Percentiles rank a stretch among this genome's conserved stretches.
These are phyloP conservation scores for Caenorhabditis doughertyi DNA, from an alignment of 2,888 invertebrate genomes.

Conservation along the genomic window DNA sequence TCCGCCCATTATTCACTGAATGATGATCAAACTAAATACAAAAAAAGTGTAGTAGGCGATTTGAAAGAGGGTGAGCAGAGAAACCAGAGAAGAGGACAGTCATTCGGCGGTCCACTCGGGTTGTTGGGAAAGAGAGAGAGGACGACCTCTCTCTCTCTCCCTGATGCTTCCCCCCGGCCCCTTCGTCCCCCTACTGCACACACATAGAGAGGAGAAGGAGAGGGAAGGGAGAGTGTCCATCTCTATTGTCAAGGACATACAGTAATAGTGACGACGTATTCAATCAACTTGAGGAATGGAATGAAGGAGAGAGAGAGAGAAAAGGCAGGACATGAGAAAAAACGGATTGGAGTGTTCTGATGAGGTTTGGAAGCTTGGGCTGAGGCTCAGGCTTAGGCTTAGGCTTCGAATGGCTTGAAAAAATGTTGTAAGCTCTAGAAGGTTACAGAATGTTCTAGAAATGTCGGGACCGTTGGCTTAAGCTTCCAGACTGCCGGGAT, in stretches of 20 bases:
- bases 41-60: slow-evolving; percentile 9
- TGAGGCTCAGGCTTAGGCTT: too few species aligned
- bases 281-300: slow-evolving; percentile 37
- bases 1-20: slow-evolving; percentile 36
- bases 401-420: too few species aligned
- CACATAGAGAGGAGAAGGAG: slow-evolving; percentile 10
- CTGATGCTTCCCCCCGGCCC: slow-evolving; percentile 8
- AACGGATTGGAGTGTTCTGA: too few species aligned
- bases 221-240: slow-evolving; percentile 1
- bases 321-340: too few species aligned
- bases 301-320: too few species aligned
- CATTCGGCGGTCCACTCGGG: neutral
- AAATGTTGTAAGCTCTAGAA: too few species aligned
- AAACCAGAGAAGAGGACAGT: slow-evolving; percentile 24
- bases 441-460: too few species aligned
- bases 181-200: slow-evolving; percentile 14
- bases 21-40: slow-evolving; percentile 51
- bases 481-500: too few species aligned
- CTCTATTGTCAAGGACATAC: slow-evolving; percentile 25
- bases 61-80: neutral
- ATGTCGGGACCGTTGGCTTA: too few species aligned
- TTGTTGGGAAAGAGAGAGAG: slow-evolving; percentile 15
- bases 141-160: neutral
- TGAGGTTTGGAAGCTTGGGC: too few species aligned
- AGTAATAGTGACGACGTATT: slow-evolving; percentile 30